Evolutionary conservation across 1,140 invertebrate genomes (phyloP), one percentile per base, ranked within the genome.

Genomic region (Protaetia brevitarsis): DNA sequence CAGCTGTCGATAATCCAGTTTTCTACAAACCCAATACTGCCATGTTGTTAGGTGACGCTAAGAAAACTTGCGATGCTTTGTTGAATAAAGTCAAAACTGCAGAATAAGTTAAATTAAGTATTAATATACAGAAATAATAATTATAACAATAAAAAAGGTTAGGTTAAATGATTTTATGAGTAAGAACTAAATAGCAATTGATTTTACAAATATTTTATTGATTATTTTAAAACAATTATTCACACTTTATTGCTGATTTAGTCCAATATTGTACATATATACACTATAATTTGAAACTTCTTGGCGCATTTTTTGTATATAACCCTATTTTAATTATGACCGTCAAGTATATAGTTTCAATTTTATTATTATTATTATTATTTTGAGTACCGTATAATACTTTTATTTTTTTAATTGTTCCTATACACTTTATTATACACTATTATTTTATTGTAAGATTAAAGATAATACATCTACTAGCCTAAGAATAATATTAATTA

Each of bases 31-130:
- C 87, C 19, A 95, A 95, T 80, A 94, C 92, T 0, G 83, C 86
- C 61, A 96, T 96, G 94, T 83, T 96, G 73, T 81, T 96, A 2
- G 94, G 94, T 26, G 94, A 96, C 78, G 94, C 94, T 37, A 96
- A 96, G 84, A 93, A 94, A 77, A 94, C 91, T 1, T 95, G 93
- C 76, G 93, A 96, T 79, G 86, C 87, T 19, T 82, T 95, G 1
- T 80, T 95, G 3, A 81, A 81, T 19, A 86, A 85, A 74, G 83
- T 92, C 21, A 88, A 88, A 73, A 78, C 66, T 58, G 28, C 58
- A 67, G 19, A 57, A 13, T 68, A 65, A 45, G 27, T 27, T 21
- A 1, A 58, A 8, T 1, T 58, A n/a, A n/a, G n/a, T n/a, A n/a
- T n/a, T n/a, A n/a, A n/a, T n/a, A n/a, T n/a, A n/a, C n/a, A n/a